Evolutionary conservation across 2,113 vertebrate genomes (phyloP).

Genomic region (Bufo bufo): DNA sequence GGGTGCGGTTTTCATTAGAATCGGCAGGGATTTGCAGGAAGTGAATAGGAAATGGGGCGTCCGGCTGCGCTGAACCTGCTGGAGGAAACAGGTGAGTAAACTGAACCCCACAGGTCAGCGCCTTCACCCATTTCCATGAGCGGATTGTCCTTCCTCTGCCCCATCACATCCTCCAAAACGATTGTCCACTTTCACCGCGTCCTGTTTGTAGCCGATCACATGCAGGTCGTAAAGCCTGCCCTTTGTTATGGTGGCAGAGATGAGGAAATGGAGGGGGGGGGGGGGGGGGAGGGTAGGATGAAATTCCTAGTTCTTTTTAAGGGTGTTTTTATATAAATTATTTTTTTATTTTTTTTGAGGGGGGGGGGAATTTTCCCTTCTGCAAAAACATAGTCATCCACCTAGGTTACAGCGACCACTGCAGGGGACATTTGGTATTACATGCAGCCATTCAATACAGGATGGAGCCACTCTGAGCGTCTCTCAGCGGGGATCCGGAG

Average conservation of each 20-base stretch:
- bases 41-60: not conserved
- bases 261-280: not conserved
- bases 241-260: not conserved
- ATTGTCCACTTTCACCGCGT: not conserved
- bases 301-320: too few relatives aligned
- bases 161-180: not conserved
- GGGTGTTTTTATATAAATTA: too few relatives aligned
- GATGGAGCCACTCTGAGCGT: too few relatives aligned
- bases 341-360: too few relatives aligned
- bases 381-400: too few relatives aligned
- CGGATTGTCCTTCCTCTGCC: slow-evolving; percentile 5
- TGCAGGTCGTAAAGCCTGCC: not conserved
- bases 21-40: not conserved
- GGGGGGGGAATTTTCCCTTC: too few relatives aligned
- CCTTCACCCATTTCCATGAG: not conserved
- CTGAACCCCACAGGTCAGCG: not conserved
- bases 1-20: not conserved
- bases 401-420: too few relatives aligned
- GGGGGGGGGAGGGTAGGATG: too few relatives aligned
- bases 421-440: too few relatives aligned
- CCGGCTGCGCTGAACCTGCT: not conserved
- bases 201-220: not conserved
- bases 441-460: too few relatives aligned
- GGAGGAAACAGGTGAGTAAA: slow-evolving; percentile 24
- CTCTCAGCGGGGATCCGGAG: too few relatives aligned